Percentiles rank a stretch among this genome's conserved stretches.
phyloP scores from a whole-genome alignment of 2,797 vertebrate genomes.

The Manis crassicaudata region DNA sequence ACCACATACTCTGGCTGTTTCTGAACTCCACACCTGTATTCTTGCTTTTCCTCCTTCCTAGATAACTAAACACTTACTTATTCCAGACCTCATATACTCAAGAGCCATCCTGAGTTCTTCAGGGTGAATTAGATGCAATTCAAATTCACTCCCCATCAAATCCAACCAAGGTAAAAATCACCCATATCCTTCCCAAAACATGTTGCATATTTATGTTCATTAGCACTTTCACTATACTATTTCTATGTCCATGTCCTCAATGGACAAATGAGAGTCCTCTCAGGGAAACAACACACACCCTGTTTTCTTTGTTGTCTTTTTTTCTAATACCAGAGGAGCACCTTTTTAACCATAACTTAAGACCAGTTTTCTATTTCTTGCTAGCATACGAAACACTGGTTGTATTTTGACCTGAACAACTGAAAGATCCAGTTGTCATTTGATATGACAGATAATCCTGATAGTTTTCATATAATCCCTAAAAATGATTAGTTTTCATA shows the following conservation, averaged over 20 bases:
- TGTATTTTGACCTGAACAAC: background rate
- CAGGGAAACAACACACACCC: background rate
- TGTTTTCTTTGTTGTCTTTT: rapidly evolving
- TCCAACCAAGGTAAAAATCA: background rate
- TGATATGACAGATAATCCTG: too few relatives aligned
- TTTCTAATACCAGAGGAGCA: background rate
- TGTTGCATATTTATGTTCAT: background rate
- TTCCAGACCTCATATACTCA: background rate
- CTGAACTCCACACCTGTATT: background rate
- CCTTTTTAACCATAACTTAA: background rate
- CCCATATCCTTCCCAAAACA: too few relatives aligned
- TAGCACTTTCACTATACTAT: background rate
- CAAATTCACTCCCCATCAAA: background rate
- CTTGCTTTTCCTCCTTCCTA: background rate
- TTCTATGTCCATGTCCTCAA: background rate
- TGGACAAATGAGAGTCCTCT: background rate
- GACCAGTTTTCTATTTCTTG: background rate
- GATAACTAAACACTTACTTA: background rate
- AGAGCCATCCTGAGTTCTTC: background rate
- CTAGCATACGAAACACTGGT: background rate
- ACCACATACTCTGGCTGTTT: background rate
- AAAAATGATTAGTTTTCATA: too few relatives aligned
- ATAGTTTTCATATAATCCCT: too few relatives aligned
- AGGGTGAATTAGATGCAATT: background rate
- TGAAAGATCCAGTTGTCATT: too few relatives aligned